Percentiles rank a stretch among this genome's conserved stretches.
These are phyloP conservation scores for Coregonus suidteri DNA, from an alignment of 2,797 vertebrate species.

Conservation along the genomic window DNA sequence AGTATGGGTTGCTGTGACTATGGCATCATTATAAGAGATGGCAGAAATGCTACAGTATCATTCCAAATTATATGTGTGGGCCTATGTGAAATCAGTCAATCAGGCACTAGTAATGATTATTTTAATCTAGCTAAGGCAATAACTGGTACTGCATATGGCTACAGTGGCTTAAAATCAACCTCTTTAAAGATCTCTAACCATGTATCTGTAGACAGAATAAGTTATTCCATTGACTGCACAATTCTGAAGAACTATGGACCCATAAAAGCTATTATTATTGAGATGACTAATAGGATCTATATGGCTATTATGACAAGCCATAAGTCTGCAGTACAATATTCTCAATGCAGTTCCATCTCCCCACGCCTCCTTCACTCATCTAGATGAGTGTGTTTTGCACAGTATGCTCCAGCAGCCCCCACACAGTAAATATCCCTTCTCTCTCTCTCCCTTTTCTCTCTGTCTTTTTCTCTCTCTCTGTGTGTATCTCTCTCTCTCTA, in stretches of 20 bases:
- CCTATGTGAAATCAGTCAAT: neutral
- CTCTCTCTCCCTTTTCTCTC: neutral
- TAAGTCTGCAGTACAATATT: neutral
- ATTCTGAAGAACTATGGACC: neutral
- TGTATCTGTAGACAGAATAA: neutral
- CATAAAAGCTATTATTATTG: too few species aligned
- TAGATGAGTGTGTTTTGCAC: conserved; percentile 15
- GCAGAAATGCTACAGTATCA: neutral
- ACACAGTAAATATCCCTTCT: conserved; percentile 35
- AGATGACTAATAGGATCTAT: neutral
- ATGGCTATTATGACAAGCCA: neutral
- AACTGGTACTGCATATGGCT: neutral
- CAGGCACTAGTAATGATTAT: neutral
- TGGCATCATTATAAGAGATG: neutral
- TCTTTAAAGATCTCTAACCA: neutral
- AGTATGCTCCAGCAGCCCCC: neutral
- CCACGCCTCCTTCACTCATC: conserved; percentile 5
- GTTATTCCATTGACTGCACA: neutral
- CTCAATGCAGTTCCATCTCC: neutral
- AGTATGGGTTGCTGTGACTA: neutral
- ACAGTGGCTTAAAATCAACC: neutral
- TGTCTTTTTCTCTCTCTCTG: conserved; percentile 1
- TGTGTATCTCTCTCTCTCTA: neutral
- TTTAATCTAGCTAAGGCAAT: neutral
- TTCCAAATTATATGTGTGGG: neutral